phyloP scores from a whole-genome alignment of 2,113 vertebrate species.

The Oxyruncus cristatus region DNA sequence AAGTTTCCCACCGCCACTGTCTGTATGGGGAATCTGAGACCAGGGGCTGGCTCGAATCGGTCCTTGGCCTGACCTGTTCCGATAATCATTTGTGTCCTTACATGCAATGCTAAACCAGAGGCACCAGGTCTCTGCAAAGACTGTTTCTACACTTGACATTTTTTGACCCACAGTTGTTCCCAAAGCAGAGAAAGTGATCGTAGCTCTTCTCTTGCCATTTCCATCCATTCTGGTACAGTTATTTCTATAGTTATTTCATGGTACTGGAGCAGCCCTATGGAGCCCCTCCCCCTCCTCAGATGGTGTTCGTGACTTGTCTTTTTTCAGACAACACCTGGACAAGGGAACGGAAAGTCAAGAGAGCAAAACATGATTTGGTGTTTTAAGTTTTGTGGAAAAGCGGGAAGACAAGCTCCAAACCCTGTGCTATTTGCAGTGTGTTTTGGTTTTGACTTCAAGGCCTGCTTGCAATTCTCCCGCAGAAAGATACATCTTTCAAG shows the following conservation, averaged over 20 bases:
- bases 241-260: background rate
- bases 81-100: background rate
- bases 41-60: background rate
- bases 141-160: background rate
- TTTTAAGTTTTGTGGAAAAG: background rate
- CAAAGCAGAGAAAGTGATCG: background rate
- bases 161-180: background rate
- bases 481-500: slow-evolving; percentile 49
- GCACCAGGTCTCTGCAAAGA: background rate
- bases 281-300: background rate
- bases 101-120: background rate
- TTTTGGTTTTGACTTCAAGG: slow-evolving; percentile 67
- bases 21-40: background rate
- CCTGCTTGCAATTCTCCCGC: slow-evolving; percentile 62
- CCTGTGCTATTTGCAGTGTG: slow-evolving; percentile 5
- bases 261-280: background rate
- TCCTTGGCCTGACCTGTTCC: background rate
- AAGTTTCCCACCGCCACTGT: background rate
- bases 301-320: background rate
- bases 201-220: background rate
- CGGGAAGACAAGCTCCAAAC: background rate
- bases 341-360: background rate
- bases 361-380: background rate
- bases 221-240: background rate
- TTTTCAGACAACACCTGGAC: background rate